Evolutionary conservation across 2,888 invertebrate genomes (phyloP).

Genomic region (Epinotia ramella): DNA sequence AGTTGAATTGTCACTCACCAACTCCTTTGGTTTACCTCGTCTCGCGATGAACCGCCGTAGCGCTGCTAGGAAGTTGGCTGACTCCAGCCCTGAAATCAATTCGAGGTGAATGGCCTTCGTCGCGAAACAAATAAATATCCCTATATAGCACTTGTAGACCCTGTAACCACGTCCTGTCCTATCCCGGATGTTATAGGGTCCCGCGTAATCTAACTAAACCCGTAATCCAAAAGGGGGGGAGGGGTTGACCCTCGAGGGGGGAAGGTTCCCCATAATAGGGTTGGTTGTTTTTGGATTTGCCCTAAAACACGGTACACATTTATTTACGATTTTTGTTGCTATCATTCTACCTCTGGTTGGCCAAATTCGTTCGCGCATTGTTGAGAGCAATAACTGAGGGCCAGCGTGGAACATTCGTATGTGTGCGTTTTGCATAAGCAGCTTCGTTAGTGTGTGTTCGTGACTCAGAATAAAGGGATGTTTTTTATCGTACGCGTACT

Average conservation of each 20-base stretch:
- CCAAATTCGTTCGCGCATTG: too few relatives aligned
- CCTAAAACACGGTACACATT: too few relatives aligned
- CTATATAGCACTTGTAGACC: conserved; percentile 12
- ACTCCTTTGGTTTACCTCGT: not conserved
- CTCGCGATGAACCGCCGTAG: conserved; percentile 9
- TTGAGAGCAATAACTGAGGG: too few relatives aligned
- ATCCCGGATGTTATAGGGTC: not conserved
- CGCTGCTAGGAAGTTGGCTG: not conserved
- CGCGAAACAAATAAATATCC: conserved; percentile 2
- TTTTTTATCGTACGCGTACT: too few relatives aligned
- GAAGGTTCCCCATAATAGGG: not conserved
- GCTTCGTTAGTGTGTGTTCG: too few relatives aligned
- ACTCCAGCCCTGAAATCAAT: not conserved
- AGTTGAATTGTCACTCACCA: not conserved
- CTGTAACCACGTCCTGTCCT: conserved; percentile 8
- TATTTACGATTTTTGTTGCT: too few relatives aligned
- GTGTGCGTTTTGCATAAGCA: too few relatives aligned
- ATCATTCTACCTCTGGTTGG: too few relatives aligned
- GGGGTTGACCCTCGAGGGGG: not conserved
- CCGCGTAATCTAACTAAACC: not conserved
- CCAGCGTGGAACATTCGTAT: too few relatives aligned
- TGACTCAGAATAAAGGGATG: too few relatives aligned
- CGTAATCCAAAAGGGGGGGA: not conserved
- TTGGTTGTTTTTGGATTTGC: too few relatives aligned
- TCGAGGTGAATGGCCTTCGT: not conserved